Conservation (phyloP, 1,140 invertebrate genomes). For the Archegozetes longisetosus region DNA sequence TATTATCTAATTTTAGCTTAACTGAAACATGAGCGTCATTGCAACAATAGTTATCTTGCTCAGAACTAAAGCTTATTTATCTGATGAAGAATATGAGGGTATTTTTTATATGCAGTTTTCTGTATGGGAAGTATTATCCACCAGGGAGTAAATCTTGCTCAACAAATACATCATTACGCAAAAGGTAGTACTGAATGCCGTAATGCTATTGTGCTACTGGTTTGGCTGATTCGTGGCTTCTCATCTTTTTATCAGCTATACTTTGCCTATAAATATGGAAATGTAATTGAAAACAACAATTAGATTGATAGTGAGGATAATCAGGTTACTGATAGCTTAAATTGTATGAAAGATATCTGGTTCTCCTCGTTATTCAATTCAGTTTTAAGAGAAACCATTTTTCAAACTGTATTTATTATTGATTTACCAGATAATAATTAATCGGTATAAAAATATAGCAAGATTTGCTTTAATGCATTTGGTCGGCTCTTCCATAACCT, state of each 20-base stretch:
- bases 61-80: no score
- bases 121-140: conserved; percentile 55
- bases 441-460: conserved; percentile 38
- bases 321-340: no score
- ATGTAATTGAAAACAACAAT: conserved; percentile 28
- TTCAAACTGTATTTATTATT: not conserved
- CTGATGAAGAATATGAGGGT: no score
- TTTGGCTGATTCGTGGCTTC: conserved; percentile 45
- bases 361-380: no score
- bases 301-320: not conserved
- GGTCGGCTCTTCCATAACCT: conserved; percentile 48
- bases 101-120: conserved; percentile 13
- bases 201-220: conserved; percentile 33
- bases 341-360: no score
- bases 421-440: conserved; percentile 32
- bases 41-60: no score
- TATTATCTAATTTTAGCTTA: no score
- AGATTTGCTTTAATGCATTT: conserved; percentile 54
- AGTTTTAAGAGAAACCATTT: no score
- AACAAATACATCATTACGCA: conserved; percentile 40
- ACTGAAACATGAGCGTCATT: no score
- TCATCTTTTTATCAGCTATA: conserved; percentile 52
- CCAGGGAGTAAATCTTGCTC: conserved; percentile 42
- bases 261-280: conserved; percentile 59
- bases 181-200: conserved; percentile 30